Conservation (phyloP, 1,140 invertebrate genomes). For the Wasmannia auropunctata region DNA sequence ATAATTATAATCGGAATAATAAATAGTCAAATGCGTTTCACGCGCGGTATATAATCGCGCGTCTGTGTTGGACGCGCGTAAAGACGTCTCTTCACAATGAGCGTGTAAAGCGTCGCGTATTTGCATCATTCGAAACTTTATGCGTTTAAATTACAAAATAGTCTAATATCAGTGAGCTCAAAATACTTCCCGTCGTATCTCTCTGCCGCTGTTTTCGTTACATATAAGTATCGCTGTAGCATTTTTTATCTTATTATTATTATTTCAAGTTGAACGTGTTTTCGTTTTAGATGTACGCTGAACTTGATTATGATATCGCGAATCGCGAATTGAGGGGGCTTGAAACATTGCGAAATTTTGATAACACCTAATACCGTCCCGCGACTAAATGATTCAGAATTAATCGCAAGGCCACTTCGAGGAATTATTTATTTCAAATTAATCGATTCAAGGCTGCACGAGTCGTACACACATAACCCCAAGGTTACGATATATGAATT, state of each 20-base stretch:
- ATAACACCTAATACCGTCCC: background rate
- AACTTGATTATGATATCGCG: slow-evolving; percentile 18
- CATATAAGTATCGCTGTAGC: background rate
- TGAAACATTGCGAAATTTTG: background rate
- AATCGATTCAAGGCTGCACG: slow-evolving; percentile 59
- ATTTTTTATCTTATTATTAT: slow-evolving; percentile 12
- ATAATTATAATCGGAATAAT: slow-evolving; percentile 15
- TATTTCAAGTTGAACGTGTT: background rate
- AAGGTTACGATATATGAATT: slow-evolving; percentile 66
- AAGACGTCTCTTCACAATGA: background rate
- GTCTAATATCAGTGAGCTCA: background rate
- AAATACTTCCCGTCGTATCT: background rate
- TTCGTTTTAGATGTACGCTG: background rate
- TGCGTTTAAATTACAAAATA: background rate
- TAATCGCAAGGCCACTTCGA: slow-evolving; percentile 55
- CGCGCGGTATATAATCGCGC: background rate
- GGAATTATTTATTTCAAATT: slow-evolving; percentile 62
- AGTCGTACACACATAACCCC: slow-evolving; percentile 56
- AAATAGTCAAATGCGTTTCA: background rate
- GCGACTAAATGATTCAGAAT: slow-evolving; percentile 38
- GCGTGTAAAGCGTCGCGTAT: background rate
- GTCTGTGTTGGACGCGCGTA: background rate
- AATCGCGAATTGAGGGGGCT: slow-evolving; percentile 13
- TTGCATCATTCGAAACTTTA: background rate
- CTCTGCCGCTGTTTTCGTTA: background rate